A percentile compares a stretch with the other conserved stretches of the same genome.
phyloP scores from a whole-genome alignment of 2,113 vertebrate species.

The Camelus bactrianus region DNA sequence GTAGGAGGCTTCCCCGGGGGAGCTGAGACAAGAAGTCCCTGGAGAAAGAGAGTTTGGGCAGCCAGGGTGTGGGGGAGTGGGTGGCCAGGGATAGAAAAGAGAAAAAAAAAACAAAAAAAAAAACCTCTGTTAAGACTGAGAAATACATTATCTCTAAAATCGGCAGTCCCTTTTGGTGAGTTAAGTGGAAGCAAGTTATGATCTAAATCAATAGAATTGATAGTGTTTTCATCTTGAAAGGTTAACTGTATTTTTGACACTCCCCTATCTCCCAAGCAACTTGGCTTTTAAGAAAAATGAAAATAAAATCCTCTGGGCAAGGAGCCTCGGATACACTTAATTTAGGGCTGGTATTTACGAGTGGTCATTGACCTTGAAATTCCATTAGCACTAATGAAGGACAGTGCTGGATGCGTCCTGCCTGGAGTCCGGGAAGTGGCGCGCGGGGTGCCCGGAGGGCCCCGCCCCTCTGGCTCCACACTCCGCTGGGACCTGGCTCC shows the following conservation, averaged over 20 bases:
- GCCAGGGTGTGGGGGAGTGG: not conserved
- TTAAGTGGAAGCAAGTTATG: slow-evolving; percentile 81
- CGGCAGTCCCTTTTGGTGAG: slow-evolving; percentile 56
- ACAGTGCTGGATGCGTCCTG: slow-evolving; percentile 66
- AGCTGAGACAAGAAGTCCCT: slow-evolving; percentile 49
- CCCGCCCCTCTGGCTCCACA: not conserved
- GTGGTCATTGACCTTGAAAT: slow-evolving; percentile 87
- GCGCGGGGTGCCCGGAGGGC: slow-evolving; percentile 63
- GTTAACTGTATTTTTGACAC: slow-evolving; percentile 84
- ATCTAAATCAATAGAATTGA: slow-evolving; percentile 82
- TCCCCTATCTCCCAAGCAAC: slow-evolving; percentile 79
- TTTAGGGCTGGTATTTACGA: slow-evolving; percentile 87
- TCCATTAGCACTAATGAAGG: slow-evolving; percentile 89
- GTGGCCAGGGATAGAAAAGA: slow-evolving; percentile 3
- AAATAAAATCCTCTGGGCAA: slow-evolving; percentile 79
- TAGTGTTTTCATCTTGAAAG: slow-evolving; percentile 83
- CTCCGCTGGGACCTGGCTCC: slow-evolving; percentile 46
- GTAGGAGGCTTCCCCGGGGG: not conserved
- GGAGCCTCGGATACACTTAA: slow-evolving; percentile 84
- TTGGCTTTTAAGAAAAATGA: slow-evolving; percentile 73
- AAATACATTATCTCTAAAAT: slow-evolving; percentile 75
- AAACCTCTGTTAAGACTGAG: slow-evolving; percentile 4
- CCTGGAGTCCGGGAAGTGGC: slow-evolving; percentile 80
- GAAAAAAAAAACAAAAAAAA: not conserved
- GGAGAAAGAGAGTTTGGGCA: slow-evolving; percentile 18